Base-by-base conservation (phyloP, 2,888 invertebrate species). In the Xanthorhoe spadicearia region DNA sequence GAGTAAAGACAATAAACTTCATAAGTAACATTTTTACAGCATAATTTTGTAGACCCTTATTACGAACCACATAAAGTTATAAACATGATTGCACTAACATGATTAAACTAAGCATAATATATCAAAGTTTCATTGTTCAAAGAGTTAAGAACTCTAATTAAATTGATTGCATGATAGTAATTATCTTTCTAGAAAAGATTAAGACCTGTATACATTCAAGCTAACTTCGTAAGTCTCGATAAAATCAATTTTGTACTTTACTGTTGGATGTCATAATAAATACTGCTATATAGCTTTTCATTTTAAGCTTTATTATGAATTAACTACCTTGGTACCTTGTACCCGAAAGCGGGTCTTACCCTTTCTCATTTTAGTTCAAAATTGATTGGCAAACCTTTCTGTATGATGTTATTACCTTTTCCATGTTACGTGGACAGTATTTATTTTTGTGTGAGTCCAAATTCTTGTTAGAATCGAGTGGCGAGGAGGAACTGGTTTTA, bases 241-340 rank as follows among this genome's bases (percentile, higher is more conserved):
- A 87, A 88, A 88, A 91, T 91, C 87, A 89, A 92, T 89, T 91
- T 87, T 88, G 87, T 89, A 88, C 88, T 88, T 90, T 92, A 90
- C 86, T 85, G 85, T 87, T 83, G 78, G 80, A 88, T 89, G 90
- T 90, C 91, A 90, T 90, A 90, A 90, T 91, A 91, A 91, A 91
- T 90, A 91, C 85, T 85, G 79, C 81, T 86, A 84, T 85, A 88
- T 83, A 82, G 85, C 86, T 84, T 84, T 86, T 84, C 82, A 85
- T 88, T 86, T 82, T 76, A 78, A 83, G 75, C 77, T 81, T 81
- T 79, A 82, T 82, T 85, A 77, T 71, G 82, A 84, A 80, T 83
- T 86, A 86, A 88, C 85, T 82, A 80, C 82, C 79, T 75, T 65
- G 65, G 52, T 51, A 51, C 51, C 49, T 71, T 75, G 75, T 78